phyloP scores from a whole-genome alignment of 2,113 vertebrate species.

The Onychostruthus taczanowskii region DNA sequence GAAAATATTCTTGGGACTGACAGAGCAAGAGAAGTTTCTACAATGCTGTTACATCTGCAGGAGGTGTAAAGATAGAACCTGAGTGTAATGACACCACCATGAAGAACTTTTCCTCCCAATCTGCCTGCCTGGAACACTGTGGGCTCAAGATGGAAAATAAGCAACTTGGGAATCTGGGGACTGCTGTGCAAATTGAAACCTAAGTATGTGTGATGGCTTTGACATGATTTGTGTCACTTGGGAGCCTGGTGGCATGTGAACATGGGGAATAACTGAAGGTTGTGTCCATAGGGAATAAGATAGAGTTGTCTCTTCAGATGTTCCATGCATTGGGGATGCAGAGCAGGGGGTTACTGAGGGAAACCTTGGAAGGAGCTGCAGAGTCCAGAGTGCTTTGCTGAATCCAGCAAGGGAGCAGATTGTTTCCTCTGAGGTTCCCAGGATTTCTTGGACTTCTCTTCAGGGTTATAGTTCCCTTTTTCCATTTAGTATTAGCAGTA shows the following conservation, averaged over 20 bases:
- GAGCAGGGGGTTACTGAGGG: background rate
- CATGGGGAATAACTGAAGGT: background rate
- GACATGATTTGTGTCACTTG: background rate
- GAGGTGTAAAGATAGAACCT: background rate
- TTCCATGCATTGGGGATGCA: background rate
- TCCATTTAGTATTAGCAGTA: background rate
- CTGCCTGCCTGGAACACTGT: background rate
- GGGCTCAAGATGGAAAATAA: background rate
- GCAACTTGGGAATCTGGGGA: background rate
- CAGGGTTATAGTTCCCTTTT: background rate
- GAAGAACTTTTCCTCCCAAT: background rate
- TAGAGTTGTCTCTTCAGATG: background rate
- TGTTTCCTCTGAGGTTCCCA: background rate
- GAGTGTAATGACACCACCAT: background rate
- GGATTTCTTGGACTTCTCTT: background rate
- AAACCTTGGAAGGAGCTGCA: background rate
- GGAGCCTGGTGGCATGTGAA: background rate
- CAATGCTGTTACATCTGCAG: fast-evolving
- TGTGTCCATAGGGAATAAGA: background rate
- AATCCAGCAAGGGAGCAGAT: background rate
- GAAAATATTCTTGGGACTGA: background rate
- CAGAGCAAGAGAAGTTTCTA: background rate
- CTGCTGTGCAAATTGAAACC: background rate
- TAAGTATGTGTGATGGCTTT: background rate
- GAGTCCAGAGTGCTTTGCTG: background rate